Percentiles rank a stretch among this genome's conserved stretches.
Evolutionary conservation across 37 sponge, comb jelly and placozoan genomes (phyloP).

Genomic region (Cliona cf. orientalis): DNA sequence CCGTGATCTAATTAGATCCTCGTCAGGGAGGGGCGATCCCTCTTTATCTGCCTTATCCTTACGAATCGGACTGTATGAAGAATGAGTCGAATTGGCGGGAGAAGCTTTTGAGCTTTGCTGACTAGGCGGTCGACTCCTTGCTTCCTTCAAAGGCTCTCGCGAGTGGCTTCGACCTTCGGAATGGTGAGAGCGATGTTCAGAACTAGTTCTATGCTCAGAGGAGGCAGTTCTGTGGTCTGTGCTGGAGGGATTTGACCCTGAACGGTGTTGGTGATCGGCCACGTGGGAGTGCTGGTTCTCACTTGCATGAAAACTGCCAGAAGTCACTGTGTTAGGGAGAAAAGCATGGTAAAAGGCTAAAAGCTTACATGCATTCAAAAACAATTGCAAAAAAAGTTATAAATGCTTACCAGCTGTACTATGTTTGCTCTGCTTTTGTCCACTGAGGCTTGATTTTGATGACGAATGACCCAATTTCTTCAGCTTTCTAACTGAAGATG

Average conservation of each 20-base stretch:
- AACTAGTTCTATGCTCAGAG: not conserved
- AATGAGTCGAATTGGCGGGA: not conserved
- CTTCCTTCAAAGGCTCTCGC: not conserved
- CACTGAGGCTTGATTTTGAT: too few relatives aligned
- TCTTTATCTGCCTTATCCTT: not conserved
- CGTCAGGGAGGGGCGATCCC: not conserved
- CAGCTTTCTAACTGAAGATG: too few relatives aligned
- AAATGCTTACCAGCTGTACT: too few relatives aligned
- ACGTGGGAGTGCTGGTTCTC: not conserved
- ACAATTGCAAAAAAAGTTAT: too few relatives aligned
- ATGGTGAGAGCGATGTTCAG: not conserved
- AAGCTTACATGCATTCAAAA: too few relatives aligned
- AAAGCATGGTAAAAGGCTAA: too few relatives aligned
- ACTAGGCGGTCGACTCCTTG: constrained; percentile 14
- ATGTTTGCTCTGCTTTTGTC: too few relatives aligned
- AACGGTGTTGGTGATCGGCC: not conserved
- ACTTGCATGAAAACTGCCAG: not conserved
- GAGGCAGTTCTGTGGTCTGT: too few relatives aligned
- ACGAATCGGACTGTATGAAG: not conserved
- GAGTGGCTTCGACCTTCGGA: not conserved
- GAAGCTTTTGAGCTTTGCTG: not conserved
- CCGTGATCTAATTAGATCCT: not conserved
- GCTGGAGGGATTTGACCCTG: not conserved
- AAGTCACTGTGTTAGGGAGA: too few relatives aligned
- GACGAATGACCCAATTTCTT: too few relatives aligned